These are phyloP conservation scores for Slavum lentiscoides DNA, from an alignment of 2,888 invertebrate genomes.

Conservation along the genomic window DNA sequence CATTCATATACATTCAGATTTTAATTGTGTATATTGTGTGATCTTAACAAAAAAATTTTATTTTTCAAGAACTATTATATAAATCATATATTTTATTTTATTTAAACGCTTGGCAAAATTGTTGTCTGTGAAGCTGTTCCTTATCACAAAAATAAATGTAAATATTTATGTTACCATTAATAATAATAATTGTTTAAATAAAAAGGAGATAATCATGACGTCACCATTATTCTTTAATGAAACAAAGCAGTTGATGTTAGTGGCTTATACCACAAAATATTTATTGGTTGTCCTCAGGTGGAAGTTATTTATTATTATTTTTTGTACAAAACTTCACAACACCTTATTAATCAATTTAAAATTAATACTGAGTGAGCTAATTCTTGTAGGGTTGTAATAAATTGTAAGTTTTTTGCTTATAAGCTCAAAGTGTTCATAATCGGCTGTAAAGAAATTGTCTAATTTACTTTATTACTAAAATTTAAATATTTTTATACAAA, in stretches of 20 bases:
- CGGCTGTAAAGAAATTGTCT: conserved; percentile 34
- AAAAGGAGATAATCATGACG: conserved; percentile 49
- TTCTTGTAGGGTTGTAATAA: conserved; percentile 49
- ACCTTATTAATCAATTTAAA: conserved; percentile 18
- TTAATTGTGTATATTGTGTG: conserved; percentile 11
- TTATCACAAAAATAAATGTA: conserved; percentile 46
- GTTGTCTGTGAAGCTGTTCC: conserved; percentile 46
- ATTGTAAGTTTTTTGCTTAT: neutral
- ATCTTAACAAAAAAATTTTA: conserved; percentile 6
- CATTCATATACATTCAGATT: neutral
- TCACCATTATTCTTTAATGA: conserved; percentile 26
- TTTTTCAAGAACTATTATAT: conserved; percentile 17
- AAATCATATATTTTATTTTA: conserved; percentile 22
- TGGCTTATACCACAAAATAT: conserved; percentile 28
- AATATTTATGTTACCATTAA: conserved; percentile 54
- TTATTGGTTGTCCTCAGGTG: conserved; percentile 44
- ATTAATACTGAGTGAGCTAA: conserved; percentile 44
- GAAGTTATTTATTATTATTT: conserved; percentile 38
- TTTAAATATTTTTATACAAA: conserved; percentile 49
- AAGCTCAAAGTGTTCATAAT: conserved; percentile 47
- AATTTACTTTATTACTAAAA: conserved; percentile 35
- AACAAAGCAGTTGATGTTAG: conserved; percentile 23
- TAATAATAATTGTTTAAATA: conserved; percentile 49
- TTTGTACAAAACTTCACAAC: conserved; percentile 38
- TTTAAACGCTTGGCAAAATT: conserved; percentile 31